A percentile compares a stretch with the other conserved stretches of the same genome.
Conservation (phyloP, 2,888 invertebrate genomes). For the Sympetrum striolatum region DNA sequence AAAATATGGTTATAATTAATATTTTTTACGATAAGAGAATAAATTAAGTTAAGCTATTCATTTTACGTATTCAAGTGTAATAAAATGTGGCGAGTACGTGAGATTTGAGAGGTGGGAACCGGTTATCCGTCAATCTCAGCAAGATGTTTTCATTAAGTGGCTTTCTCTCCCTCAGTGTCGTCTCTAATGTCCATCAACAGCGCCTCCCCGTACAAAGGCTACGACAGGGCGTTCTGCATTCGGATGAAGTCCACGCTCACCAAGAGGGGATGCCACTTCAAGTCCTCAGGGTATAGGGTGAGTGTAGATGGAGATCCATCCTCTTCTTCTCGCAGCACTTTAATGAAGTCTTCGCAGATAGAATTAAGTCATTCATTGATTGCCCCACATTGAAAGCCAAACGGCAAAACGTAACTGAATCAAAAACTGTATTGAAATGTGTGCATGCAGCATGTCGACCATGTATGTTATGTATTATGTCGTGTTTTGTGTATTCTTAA, state of each 20-base stretch:
- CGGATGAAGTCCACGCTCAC: constrained; percentile 98
- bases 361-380: neutral
- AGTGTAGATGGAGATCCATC: constrained; percentile 57
- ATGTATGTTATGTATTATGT: neutral
- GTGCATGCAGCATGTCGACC: neutral
- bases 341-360: neutral
- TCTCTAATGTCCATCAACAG: constrained; percentile 81
- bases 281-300: constrained; percentile 94
- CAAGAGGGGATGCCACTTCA: constrained; percentile 96
- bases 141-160: neutral
- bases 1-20: too few species aligned
- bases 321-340: neutral
- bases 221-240: constrained; percentile 91
- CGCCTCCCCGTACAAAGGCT: constrained; percentile 77
- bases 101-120: neutral
- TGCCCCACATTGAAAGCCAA: neutral
- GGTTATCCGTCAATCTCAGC: neutral
- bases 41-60: too few species aligned
- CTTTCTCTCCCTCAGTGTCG: constrained; percentile 68
- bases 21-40: too few species aligned
- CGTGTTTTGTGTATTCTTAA: too few species aligned
- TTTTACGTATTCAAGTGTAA: too few species aligned
- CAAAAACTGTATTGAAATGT: too few species aligned
- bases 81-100: too few species aligned
- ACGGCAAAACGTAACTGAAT: too few species aligned